These are phyloP conservation scores for Tachina grossa DNA, from an alignment of 2,888 invertebrate species.

Conservation along the genomic window DNA sequence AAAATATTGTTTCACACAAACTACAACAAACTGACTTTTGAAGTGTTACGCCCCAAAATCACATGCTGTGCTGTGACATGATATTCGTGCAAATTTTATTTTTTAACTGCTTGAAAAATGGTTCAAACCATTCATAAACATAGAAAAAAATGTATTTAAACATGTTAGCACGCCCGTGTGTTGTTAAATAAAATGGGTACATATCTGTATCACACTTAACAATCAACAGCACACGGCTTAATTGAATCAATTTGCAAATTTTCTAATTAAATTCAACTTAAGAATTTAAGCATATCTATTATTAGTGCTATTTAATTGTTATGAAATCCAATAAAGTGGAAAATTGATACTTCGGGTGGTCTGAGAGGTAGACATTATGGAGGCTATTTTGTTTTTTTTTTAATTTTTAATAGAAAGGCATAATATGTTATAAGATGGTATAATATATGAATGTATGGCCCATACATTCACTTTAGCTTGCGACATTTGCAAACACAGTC, in stretches of 20 bases:
- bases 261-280: conserved; percentile 39
- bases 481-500: too few species aligned
- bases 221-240: conserved; percentile 6
- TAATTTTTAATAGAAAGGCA: too few species aligned
- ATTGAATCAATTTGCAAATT: conserved; percentile 57
- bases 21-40: conserved; percentile 10
- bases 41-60: conserved; percentile 61
- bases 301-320: conserved; percentile 33
- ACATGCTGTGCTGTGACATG: conserved; percentile 64
- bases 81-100: conserved; percentile 65
- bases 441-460: too few species aligned
- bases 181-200: conserved; percentile 33
- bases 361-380: neutral
- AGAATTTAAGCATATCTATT: conserved; percentile 25
- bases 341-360: conserved; percentile 19
- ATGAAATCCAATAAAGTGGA: conserved; percentile 9
- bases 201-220: conserved; percentile 48
- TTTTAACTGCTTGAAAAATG: neutral
- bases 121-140: conserved; percentile 29
- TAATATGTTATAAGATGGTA: too few species aligned
- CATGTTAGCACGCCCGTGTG: conserved; percentile 12
- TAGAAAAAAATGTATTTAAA: conserved; percentile 5
- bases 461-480: too few species aligned
- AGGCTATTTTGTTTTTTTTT: too few species aligned
- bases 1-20: conserved; percentile 41